Evolutionary conservation across 2,888 invertebrate genomes (phyloP).

Genomic region (Agrilus mali): DNA sequence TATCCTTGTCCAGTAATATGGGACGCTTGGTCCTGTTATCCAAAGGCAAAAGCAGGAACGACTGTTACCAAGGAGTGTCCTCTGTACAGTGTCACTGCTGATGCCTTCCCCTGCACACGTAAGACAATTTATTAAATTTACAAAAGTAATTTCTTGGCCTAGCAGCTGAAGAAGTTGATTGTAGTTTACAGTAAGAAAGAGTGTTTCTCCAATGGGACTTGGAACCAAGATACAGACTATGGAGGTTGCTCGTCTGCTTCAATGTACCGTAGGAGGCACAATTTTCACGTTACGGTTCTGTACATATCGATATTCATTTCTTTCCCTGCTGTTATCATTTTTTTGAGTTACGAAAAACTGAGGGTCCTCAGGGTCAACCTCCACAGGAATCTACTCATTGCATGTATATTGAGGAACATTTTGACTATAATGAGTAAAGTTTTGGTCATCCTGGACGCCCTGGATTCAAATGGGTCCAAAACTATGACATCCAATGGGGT

Average conservation of each 20-base stretch:
- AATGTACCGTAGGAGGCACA: constrained; percentile 38
- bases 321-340: constrained; percentile 44
- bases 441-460: constrained; percentile 44
- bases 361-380: constrained; percentile 37
- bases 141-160: background rate
- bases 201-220: constrained; percentile 41
- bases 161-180: constrained; percentile 10
- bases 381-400: constrained; percentile 47
- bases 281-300: constrained; percentile 41
- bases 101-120: constrained; percentile 13
- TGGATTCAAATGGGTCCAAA: no score
- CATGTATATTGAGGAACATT: constrained; percentile 44
- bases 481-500: constrained; percentile 26
- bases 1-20: constrained; percentile 42
- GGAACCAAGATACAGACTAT: constrained; percentile 48
- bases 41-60: constrained; percentile 31
- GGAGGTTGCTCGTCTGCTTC: constrained; percentile 42
- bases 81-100: constrained; percentile 32
- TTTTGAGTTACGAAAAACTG: constrained; percentile 41
- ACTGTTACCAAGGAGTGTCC: constrained; percentile 40
- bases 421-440: constrained; percentile 44
- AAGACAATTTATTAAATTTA: constrained; percentile 6
- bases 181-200: constrained; percentile 45
- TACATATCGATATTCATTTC: constrained; percentile 39
- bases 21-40: constrained; percentile 55